Evolutionary conservation across 2,797 vertebrate species (phyloP).

Genomic region (Coccyzus lansbergi): DNA sequence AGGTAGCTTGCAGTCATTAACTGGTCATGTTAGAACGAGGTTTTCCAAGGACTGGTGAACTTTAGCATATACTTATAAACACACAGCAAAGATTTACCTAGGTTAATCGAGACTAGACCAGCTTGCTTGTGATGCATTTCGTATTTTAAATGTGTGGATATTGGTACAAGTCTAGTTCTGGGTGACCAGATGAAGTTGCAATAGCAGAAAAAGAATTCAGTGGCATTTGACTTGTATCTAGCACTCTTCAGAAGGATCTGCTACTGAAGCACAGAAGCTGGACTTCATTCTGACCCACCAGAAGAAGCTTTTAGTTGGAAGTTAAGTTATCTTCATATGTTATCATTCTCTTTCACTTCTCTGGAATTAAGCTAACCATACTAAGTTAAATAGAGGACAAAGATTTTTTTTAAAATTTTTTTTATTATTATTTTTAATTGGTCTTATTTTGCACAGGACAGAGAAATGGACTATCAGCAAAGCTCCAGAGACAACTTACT

Average conservation of each 20-base stretch:
- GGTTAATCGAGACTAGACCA: not conserved
- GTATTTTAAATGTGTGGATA: not conserved
- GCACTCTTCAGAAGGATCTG: not conserved
- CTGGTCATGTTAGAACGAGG: not conserved
- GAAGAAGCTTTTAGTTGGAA: not conserved
- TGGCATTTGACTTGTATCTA: not conserved
- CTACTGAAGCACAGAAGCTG: not conserved
- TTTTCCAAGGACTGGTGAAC: not conserved
- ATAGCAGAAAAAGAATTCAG: not conserved
- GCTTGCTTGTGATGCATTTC: not conserved
- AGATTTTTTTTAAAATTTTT: not conserved
- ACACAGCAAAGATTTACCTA: not conserved
- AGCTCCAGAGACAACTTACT: constrained; percentile 91
- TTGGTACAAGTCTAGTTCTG: not conserved
- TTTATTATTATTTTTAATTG: constrained; percentile 13
- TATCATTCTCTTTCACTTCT: not conserved
- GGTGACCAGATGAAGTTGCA: not conserved
- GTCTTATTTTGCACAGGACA: constrained; percentile 81
- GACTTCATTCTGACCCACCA: not conserved
- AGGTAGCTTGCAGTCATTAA: not conserved
- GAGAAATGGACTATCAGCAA: constrained; percentile 94
- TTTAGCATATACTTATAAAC: not conserved
- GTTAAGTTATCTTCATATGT: not conserved
- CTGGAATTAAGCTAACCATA: not conserved
- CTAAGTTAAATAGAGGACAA: not conserved